phyloP scores from a whole-genome alignment of 2,888 invertebrate genomes.

The Cryptops parisi region DNA sequence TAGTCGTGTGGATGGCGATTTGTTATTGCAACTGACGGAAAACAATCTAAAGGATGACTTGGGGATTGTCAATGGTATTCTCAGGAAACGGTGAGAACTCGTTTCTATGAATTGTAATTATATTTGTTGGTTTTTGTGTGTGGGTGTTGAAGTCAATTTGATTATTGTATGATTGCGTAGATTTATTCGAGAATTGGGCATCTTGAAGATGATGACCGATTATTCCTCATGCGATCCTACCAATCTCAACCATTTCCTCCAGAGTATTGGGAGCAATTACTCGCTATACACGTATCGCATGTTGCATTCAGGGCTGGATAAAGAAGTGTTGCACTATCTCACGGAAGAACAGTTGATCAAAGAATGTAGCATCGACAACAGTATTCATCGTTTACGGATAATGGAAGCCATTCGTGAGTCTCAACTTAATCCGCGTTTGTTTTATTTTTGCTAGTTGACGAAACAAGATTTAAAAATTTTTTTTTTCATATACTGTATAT shows the following conservation, averaged over 20 bases:
- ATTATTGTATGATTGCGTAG: slow-evolving; percentile 27
- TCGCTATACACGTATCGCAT: slow-evolving; percentile 93
- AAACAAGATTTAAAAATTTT: too few species aligned
- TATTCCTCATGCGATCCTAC: slow-evolving; percentile 87
- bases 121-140: neutral
- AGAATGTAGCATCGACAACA: slow-evolving; percentile 85
- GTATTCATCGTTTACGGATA: slow-evolving; percentile 84
- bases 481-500: neutral
- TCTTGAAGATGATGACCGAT: slow-evolving; percentile 88
- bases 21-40: slow-evolving; percentile 79
- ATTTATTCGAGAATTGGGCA: slow-evolving; percentile 82
- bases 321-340: slow-evolving; percentile 59
- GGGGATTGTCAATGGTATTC: slow-evolving; percentile 81
- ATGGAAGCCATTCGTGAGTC: slow-evolving; percentile 76
- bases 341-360: slow-evolving; percentile 80
- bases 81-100: slow-evolving; percentile 54
- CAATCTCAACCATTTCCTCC: slow-evolving; percentile 74
- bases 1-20: slow-evolving; percentile 91
- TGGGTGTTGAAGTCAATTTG: neutral
- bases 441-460: too few species aligned
- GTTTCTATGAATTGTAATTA: neutral
- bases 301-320: slow-evolving; percentile 89
- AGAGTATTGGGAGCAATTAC: slow-evolving; percentile 71
- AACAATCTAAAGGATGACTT: slow-evolving; percentile 86
- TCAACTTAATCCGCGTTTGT: too few species aligned